Evolutionary conservation across 2,797 vertebrate species (phyloP), one percentile per base, ranked within the genome.

Genomic region (Sciurus carolinensis): DNA sequence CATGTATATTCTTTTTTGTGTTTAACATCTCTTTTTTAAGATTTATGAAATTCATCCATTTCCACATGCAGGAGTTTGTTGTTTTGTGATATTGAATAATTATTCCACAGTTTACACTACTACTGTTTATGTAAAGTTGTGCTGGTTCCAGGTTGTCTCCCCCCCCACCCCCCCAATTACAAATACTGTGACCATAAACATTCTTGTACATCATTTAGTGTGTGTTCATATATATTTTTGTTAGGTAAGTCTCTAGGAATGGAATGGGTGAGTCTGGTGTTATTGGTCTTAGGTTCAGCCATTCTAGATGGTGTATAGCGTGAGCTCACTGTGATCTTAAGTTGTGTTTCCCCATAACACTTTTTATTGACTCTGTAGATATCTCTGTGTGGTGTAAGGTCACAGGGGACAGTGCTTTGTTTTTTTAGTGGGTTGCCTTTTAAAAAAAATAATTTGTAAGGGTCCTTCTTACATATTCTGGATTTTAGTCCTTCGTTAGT

Each of bases 321-420:
- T 83, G 69, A 84, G 17, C 22, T 79, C 24, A 71, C 30, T 75
- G 50, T 94, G 75, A 47, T 88, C 87, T 79, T 91, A 75, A 80
- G 54, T 89, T 89, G 59, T 28, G 69, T 71, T 89, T 89, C 20
- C 52, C 13, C 5, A 1, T 39, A 93, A 20, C 18, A 76, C 52
- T 76, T 95, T 79, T 80, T 79, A 14, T 54, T 75, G 50, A 4
- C n/a, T 84, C 5, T 84, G 5, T 66, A 71, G 42, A 36, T 85
- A 24, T 4, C 1, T 44, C 14, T 62, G n/a, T 84, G 15, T 86
- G 44, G 42, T 36, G n/a, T 7, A 33, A 15, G 30, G 11, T 18
- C 28, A 33, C n/a, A 62, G 39, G 22, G 18, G 13, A 15, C 24
- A 54, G 47, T 18, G 72, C 77, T 86, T 39, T 88, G 17, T 30